Percentiles rank a stretch among this genome's conserved stretches.
Evolutionary conservation across 2,797 vertebrate genomes (phyloP).

Genomic region (Taenioides sp.): DNA sequence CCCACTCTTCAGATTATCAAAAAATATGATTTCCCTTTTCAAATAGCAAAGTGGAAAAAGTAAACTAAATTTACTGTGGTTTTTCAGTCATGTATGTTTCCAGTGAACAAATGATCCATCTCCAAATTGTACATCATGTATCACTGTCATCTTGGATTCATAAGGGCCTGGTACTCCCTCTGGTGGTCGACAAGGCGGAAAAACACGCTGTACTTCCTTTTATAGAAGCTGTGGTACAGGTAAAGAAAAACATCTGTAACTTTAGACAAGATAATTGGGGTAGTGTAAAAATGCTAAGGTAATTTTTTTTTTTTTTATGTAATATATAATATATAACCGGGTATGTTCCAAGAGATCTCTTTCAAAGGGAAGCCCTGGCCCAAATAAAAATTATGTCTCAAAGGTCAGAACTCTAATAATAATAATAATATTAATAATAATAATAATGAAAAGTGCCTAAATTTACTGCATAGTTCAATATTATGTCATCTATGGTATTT

Average conservation of each 20-base stretch:
- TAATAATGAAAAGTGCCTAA: background rate
- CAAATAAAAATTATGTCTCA: background rate
- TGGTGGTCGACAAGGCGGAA: slow-evolving; percentile 87
- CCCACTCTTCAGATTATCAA: background rate
- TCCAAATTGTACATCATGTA: background rate
- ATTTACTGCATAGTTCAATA: background rate
- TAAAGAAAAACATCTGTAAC: background rate
- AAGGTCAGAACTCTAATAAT: background rate
- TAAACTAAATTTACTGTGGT: background rate
- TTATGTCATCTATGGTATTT: background rate
- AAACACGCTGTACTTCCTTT: slow-evolving; percentile 91
- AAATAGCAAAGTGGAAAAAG: background rate
- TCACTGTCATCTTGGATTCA: slow-evolving; percentile 69
- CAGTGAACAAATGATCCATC: slow-evolving; percentile 24
- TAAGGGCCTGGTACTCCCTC: slow-evolving; percentile 87
- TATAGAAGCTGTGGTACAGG: slow-evolving; percentile 83
- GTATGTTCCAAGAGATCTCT: background rate
- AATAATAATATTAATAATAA: too few species aligned
- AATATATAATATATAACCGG: background rate
- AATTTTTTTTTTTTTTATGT: background rate
- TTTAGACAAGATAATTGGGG: background rate
- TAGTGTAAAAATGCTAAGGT: background rate
- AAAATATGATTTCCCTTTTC: background rate
- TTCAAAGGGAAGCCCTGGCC: background rate
- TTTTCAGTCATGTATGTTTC: slow-evolving; percentile 3